Conservation (phyloP, 2,888 invertebrate species). For the Candidula unifasciata region DNA sequence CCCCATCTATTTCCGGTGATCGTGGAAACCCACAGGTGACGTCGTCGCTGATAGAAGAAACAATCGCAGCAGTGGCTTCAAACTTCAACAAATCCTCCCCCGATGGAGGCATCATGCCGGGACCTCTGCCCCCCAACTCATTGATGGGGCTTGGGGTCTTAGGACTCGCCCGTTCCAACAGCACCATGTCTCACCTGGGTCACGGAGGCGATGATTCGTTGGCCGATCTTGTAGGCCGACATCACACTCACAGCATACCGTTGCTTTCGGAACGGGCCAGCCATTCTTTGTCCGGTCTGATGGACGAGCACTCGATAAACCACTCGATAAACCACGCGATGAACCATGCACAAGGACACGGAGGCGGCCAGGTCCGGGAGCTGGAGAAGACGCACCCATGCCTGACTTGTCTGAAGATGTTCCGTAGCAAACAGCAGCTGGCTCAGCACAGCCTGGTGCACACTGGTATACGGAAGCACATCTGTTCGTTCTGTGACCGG, state of each 20-base stretch:
- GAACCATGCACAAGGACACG: not conserved
- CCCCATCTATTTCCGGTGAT: slow-evolving; percentile 39
- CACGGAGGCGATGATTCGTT: slow-evolving; percentile 37
- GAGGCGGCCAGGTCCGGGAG: slow-evolving; percentile 78
- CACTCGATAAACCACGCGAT: too few relatives aligned
- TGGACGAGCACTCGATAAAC: slow-evolving; percentile 46
- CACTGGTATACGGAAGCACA: slow-evolving; percentile 97
- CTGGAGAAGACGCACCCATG: slow-evolving; percentile 92
- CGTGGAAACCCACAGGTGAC: slow-evolving; percentile 2
- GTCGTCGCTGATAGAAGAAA: slow-evolving; percentile 49
- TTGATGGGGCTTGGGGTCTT: slow-evolving; percentile 44
- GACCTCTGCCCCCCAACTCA: slow-evolving; percentile 46
- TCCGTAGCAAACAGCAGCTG: slow-evolving; percentile 97
- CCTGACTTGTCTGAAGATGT: slow-evolving; percentile 97
- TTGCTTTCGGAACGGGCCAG: slow-evolving; percentile 43
- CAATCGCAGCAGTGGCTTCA: slow-evolving; percentile 48
- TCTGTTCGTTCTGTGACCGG: slow-evolving; percentile 97
- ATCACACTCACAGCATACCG: slow-evolving; percentile 53
- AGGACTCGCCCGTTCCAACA: slow-evolving; percentile 35
- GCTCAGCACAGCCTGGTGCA: slow-evolving; percentile 97
- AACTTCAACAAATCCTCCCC: slow-evolving; percentile 43
- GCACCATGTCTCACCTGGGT: slow-evolving; percentile 25
- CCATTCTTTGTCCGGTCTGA: slow-evolving; percentile 47
- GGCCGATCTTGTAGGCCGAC: slow-evolving; percentile 43
- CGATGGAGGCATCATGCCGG: slow-evolving; percentile 43